Evolutionary conservation across 2,888 invertebrate genomes (phyloP), one percentile per base, ranked within the genome.

Genomic region (Byasa hedistus): DNA sequence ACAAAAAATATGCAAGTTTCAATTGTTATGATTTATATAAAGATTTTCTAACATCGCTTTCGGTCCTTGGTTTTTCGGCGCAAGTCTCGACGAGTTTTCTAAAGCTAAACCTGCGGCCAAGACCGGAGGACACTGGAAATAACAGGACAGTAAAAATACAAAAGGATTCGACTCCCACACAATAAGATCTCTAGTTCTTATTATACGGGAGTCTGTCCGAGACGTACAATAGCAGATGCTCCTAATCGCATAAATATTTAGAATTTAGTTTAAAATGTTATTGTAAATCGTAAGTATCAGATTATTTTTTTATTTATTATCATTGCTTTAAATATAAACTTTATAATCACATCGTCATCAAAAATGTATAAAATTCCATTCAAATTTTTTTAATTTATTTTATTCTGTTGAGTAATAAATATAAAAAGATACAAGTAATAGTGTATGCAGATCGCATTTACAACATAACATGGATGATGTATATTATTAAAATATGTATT

Each of bases 141-240:
- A 66, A 66, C 39, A 61, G 52, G 19, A 22, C 24, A 27, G 54
- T 57, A 57, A 61, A 66, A 62, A 66, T 62, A 66, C 61, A 61
- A 66, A 57, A 57, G 54, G 57, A 57, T 57, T 66, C 59, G 56
- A 60, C 55, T 59, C 21, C 17, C 22, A 65, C 59, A 60, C 56
- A 60, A 65, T 65, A 60, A 61, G 56, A 56, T 48, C 19, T 65
- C 52, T 36, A 39, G n/a, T 58, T 64, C 58, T 57, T 63, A 57
- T 63, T 63, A 56, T 62, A 39, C 56, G 21, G 56, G 24, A 56
- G 52, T 21, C 60, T n/a, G 62, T 39, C 23, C 19, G 44, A 56
- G 62, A 39, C 54, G 51, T 23, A 27, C 58, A 55, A 65, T 44
- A 44, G 27, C 55, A 39, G 59, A 65, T 55, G 52, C 44, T 32